A percentile compares a stretch with the other conserved stretches of the same genome.
These are phyloP conservation scores for Seriola aureovittata DNA, from an alignment of 2,113 vertebrate species.

Conservation along the genomic window DNA sequence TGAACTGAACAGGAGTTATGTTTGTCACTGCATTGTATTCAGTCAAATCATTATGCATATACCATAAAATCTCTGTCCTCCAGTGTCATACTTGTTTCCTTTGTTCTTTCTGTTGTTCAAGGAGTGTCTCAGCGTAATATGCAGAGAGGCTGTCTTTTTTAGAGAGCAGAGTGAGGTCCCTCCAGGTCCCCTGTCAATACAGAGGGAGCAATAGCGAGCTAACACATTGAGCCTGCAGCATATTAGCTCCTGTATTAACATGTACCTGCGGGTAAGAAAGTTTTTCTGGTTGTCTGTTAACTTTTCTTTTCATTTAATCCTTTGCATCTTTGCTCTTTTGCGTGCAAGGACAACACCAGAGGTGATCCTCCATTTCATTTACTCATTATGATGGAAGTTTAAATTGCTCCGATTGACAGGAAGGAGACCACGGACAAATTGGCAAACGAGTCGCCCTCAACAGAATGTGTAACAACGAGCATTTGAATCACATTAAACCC, in stretches of 20 bases:
- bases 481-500: slow-evolving; percentile 36
- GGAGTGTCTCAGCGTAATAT: not conserved
- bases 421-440: not conserved
- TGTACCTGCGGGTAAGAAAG: slow-evolving; percentile 23
- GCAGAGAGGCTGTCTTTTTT: slow-evolving; percentile 13
- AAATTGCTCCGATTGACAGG: not conserved
- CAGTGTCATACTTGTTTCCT: not conserved
- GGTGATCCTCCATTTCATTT: not conserved
- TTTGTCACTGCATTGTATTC: not conserved
- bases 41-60: not conserved
- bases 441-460: not conserved
- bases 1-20: not conserved
- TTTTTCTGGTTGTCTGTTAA: slow-evolving; percentile 39
- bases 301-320: slow-evolving; percentile 17
- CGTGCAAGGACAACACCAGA: not conserved
- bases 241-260: slow-evolving; percentile 6
- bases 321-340: slow-evolving; percentile 3
- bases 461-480: not conserved
- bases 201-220: not conserved
- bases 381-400: slow-evolving; percentile 29
- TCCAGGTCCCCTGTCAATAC: slow-evolving; percentile 14
- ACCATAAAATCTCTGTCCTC: not conserved
- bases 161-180: slow-evolving; percentile 14
- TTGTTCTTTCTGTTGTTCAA: slow-evolving; percentile 14
- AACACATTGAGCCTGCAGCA: not conserved